These are phyloP conservation scores for Nematopogon swammerdamellus DNA, from an alignment of 2,888 invertebrate genomes.

Conservation along the genomic window DNA sequence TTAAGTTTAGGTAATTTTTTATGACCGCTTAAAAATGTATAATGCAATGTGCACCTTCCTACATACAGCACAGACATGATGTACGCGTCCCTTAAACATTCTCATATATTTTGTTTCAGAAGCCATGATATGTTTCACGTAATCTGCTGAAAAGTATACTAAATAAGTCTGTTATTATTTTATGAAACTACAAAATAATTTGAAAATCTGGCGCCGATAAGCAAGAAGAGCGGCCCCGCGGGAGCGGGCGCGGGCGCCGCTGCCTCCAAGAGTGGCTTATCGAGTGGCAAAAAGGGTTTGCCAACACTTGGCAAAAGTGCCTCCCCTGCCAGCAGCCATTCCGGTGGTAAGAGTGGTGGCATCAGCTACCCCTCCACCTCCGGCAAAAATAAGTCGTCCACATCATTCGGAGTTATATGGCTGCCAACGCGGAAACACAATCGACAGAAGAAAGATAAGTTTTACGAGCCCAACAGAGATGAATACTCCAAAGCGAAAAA, in stretches of 20 bases:
- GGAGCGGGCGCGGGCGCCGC: neutral
- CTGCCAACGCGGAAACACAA: constrained; percentile 31
- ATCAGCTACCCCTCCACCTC: constrained; percentile 22
- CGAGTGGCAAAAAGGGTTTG: neutral
- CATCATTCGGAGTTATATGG: constrained; percentile 40
- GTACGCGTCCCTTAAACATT: no score
- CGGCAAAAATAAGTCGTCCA: constrained; percentile 23
- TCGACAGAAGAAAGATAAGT: constrained; percentile 29
- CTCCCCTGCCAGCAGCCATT: neutral
- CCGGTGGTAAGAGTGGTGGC: neutral
- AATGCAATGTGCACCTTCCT: no score
- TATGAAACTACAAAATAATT: neutral
- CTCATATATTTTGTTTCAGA: no score
- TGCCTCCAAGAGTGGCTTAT: no score
- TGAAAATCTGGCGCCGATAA: neutral
- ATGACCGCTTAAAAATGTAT: no score
- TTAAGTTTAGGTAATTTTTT: no score
- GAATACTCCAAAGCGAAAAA: constrained; percentile 15
- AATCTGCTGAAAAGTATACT: no score
- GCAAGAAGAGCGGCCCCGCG: neutral
- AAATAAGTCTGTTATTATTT: no score
- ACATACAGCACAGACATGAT: no score
- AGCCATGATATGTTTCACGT: no score
- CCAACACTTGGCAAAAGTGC: neutral
- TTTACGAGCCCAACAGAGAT: constrained; percentile 27